These are phyloP conservation scores for Ceryle rudis DNA, from an alignment of 2,797 vertebrate species.

Conservation along the genomic window DNA sequence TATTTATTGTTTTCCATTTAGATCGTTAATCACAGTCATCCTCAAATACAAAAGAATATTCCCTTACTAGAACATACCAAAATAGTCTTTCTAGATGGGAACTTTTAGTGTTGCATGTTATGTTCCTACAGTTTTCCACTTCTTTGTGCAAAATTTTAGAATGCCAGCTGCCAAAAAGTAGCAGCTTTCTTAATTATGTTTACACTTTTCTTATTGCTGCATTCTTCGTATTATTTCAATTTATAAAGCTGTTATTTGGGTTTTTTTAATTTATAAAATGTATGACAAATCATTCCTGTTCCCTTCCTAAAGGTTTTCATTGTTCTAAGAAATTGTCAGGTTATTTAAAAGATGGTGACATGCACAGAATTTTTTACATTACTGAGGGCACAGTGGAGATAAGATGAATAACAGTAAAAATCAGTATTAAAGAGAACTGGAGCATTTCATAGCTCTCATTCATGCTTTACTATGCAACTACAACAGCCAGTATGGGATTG, in stretches of 20 bases:
- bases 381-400: neutral
- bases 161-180: neutral
- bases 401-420: neutral
- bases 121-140: neutral
- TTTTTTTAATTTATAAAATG: neutral
- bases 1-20: neutral
- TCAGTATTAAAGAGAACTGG: neutral
- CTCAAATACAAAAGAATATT: neutral
- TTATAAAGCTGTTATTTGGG: neutral
- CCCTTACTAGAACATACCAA: neutral
- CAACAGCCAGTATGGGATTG: neutral
- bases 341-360: neutral
- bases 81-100: neutral
- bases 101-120: neutral
- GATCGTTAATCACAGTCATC: neutral
- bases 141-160: neutral
- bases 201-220: neutral
- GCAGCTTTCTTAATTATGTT: neutral
- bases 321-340: conserved; percentile 42
- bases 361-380: conserved; percentile 28
- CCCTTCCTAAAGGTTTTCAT: conserved; percentile 38
- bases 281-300: conserved; percentile 9
- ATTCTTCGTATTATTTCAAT: neutral
- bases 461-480: neutral
- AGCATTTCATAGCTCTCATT: neutral